These are phyloP conservation scores for Aleiodes sp. DNA, from an alignment of 1,140 invertebrate species.

Conservation along the genomic window DNA sequence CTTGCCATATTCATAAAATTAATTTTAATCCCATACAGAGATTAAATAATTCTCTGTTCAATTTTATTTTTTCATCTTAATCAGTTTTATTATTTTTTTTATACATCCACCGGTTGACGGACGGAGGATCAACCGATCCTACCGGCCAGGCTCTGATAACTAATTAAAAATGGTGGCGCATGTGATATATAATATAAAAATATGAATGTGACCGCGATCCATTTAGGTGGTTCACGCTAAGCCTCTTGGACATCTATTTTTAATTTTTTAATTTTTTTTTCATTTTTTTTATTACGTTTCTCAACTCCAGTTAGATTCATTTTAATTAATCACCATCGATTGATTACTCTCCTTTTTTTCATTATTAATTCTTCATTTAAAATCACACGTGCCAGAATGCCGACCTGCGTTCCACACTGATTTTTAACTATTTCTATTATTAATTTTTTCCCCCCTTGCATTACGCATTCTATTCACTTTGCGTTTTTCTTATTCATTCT, in stretches of 20 bases:
- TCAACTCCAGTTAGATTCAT: no score
- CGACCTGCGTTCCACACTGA: neutral
- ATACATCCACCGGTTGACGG: constrained; percentile 24
- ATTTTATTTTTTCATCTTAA: neutral
- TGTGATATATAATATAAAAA: constrained; percentile 45
- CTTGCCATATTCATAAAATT: neutral
- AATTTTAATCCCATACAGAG: neutral
- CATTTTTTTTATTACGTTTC: constrained; percentile 17
- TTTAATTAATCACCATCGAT: constrained; percentile 20
- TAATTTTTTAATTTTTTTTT: constrained; percentile 27
- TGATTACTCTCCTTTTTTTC: neutral
- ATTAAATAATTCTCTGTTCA: neutral
- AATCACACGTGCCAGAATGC: constrained; percentile 14
- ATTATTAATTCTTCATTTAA: constrained; percentile 1
- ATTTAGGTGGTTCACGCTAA: constrained; percentile 42
- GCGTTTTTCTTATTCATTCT: constrained; percentile 3
- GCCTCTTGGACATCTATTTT: constrained; percentile 45
- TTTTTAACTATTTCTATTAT: neutral
- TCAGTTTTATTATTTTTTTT: neutral
- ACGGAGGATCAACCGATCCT: constrained; percentile 24
- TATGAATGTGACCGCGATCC: constrained; percentile 45
- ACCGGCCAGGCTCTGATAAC: constrained; percentile 23
- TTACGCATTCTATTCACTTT: neutral
- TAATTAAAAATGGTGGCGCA: constrained; percentile 31
- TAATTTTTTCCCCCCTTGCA: neutral